Percentiles rank a stretch among this genome's conserved stretches.
Conservation (phyloP, 2,797 vertebrate genomes). For the Chaenodraco wilsoni region DNA sequence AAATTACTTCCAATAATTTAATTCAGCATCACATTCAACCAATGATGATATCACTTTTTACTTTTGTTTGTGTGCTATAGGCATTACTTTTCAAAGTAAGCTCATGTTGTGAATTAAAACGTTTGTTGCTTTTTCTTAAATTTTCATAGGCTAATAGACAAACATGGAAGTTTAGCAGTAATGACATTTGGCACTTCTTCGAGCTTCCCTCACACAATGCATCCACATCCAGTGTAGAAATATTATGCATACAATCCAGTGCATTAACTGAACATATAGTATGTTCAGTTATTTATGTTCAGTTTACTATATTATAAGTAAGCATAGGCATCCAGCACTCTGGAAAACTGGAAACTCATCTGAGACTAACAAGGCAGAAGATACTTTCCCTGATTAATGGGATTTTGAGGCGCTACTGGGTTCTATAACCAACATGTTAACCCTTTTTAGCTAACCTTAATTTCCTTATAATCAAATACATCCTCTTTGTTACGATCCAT, state of each 20-base stretch:
- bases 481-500: constrained; percentile 16
- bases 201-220: constrained; percentile 24
- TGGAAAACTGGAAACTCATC: constrained; percentile 14
- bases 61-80: constrained; percentile 32
- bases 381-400: constrained; percentile 21
- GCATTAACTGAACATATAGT: constrained; percentile 14
- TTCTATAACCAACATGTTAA: neutral
- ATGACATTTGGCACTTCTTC: constrained; percentile 53
- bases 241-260: constrained; percentile 29
- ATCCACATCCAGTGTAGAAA: constrained; percentile 34
- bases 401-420: neutral
- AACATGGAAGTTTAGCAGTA: constrained; percentile 29
- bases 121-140: neutral
- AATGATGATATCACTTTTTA: constrained; percentile 22
- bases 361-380: constrained; percentile 18
- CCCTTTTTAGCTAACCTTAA: neutral
- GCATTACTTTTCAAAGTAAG: constrained; percentile 20
- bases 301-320: constrained; percentile 1
- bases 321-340: constrained; percentile 5
- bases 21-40: constrained; percentile 27
- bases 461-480: constrained; percentile 36
- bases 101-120: neutral
- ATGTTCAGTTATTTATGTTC: neutral
- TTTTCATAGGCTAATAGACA: constrained; percentile 6
- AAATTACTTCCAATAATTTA: constrained; percentile 9